Conservation (phyloP, 2,113 vertebrate species). For the Oreochromis aureus region DNA sequence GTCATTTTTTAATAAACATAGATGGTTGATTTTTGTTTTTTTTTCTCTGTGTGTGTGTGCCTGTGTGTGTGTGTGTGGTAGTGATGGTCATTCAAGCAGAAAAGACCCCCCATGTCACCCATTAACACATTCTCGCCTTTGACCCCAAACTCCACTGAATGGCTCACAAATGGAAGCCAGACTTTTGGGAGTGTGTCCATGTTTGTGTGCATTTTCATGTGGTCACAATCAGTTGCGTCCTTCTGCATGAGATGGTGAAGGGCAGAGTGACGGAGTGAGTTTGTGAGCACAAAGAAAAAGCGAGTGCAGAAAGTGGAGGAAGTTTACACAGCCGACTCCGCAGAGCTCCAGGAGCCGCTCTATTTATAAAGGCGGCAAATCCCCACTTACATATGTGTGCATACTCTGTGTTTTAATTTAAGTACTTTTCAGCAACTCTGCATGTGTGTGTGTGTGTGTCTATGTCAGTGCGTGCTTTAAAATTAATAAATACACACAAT, state of each 20-base stretch:
- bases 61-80: slow-evolving; percentile 19
- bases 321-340: slow-evolving; percentile 65
- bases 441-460: neutral
- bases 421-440: neutral
- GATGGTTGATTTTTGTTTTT: neutral
- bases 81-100: slow-evolving; percentile 59
- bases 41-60: neutral
- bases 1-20: neutral
- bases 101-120: slow-evolving; percentile 65
- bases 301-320: slow-evolving; percentile 56
- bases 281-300: slow-evolving; percentile 32
- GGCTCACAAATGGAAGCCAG: slow-evolving; percentile 67
- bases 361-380: slow-evolving; percentile 73
- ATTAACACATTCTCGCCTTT: slow-evolving; percentile 68
- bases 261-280: neutral
- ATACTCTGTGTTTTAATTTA: slow-evolving; percentile 20
- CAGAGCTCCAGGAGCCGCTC: slow-evolving; percentile 49
- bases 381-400: slow-evolving; percentile 25
- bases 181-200: slow-evolving; percentile 17
- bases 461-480: slow-evolving; percentile 15
- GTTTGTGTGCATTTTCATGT: slow-evolving; percentile 28
- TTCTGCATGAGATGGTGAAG: neutral
- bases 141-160: slow-evolving; percentile 54
- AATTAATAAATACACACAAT: slow-evolving; percentile 79
- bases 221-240: neutral